These are phyloP conservation scores for Rhagonycha fulva DNA, from an alignment of 2,888 invertebrate species.

Conservation along the genomic window DNA sequence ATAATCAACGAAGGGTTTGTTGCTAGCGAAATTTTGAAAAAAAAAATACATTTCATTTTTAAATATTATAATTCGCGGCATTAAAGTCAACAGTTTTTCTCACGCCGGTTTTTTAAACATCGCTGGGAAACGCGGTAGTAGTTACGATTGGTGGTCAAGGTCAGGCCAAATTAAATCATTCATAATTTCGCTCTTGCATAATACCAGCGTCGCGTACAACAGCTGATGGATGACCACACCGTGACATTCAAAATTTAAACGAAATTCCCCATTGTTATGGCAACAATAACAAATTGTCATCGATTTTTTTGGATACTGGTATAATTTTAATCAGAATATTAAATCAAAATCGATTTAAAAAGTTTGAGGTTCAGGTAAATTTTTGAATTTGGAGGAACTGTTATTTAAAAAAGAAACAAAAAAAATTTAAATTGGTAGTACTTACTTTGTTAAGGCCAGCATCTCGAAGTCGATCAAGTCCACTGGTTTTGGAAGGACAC, in stretches of 20 bases:
- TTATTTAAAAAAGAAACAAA: not conserved
- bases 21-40: not conserved
- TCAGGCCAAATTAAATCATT: not conserved
- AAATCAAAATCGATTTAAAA: not conserved
- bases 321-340: not conserved
- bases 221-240: not conserved
- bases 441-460: conserved; percentile 73
- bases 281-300: not conserved
- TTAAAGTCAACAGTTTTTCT: not conserved
- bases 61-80: not conserved
- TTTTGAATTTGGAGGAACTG: not conserved
- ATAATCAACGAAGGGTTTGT: not conserved
- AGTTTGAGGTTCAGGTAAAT: not conserved
- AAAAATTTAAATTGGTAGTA: not conserved
- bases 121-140: not conserved
- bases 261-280: not conserved
- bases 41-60: not conserved
- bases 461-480: conserved; percentile 69
- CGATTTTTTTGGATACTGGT: not conserved
- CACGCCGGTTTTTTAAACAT: not conserved
- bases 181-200: not conserved
- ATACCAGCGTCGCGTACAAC: not conserved
- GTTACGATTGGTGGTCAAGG: not conserved
- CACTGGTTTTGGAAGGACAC: conserved; percentile 61
- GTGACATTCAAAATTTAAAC: not conserved